These are phyloP conservation scores for Grammomys surdaster DNA, from an alignment of 2,113 vertebrate species.

Conservation along the genomic window DNA sequence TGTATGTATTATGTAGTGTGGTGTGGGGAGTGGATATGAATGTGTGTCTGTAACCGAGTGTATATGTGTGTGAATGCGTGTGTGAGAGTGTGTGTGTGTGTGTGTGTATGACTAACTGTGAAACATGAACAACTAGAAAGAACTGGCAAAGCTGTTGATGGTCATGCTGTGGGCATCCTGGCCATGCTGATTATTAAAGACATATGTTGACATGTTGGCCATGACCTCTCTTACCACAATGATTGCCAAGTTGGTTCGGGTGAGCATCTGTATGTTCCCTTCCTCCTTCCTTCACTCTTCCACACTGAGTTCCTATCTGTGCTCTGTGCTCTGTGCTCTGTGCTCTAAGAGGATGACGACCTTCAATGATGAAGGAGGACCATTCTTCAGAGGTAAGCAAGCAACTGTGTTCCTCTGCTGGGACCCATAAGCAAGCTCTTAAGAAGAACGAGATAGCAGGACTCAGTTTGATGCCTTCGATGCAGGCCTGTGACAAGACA, in stretches of 20 bases:
- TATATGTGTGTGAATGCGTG: neutral
- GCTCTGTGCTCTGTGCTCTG: slow-evolving; percentile 6
- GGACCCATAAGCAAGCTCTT: neutral
- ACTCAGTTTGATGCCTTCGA: neutral
- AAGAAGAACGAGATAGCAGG: neutral
- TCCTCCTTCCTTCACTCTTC: neutral
- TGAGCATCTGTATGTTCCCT: neutral
- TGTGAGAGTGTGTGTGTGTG: neutral
- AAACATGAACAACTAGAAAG: neutral
- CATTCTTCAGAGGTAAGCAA: neutral
- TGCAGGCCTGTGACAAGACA: neutral
- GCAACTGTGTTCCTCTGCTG: neutral
- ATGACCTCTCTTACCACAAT: neutral
- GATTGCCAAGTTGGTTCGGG: neutral
- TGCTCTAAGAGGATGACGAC: neutral
- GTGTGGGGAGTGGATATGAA: neutral
- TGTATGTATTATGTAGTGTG: neutral
- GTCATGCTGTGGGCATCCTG: neutral
- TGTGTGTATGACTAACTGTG: neutral
- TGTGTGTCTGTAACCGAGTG: neutral
- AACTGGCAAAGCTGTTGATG: neutral
- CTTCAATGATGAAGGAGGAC: neutral
- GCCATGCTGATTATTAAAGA: neutral
- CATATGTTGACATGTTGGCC: neutral
- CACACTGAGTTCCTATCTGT: neutral